A percentile compares a stretch with the other conserved stretches of the same genome.
Conservation (phyloP, 2,113 vertebrate species). For the Nanorana parkeri region DNA sequence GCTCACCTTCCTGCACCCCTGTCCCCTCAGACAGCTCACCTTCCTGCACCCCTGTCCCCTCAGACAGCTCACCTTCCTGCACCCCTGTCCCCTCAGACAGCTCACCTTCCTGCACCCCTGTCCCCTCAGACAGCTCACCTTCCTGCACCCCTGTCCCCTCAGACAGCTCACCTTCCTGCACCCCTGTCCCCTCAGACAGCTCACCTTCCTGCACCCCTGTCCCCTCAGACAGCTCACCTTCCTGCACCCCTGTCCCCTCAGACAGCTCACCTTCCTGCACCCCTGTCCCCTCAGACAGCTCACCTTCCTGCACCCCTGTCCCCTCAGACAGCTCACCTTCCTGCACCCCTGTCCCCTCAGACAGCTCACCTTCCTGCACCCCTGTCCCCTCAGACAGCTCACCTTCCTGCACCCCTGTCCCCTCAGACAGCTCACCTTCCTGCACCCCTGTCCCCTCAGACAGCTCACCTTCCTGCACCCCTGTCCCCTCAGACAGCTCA, state of each 20-base stretch:
- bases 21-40: too few species aligned
- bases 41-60: too few species aligned
- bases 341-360: background rate
- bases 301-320: background rate
- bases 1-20: too few species aligned
- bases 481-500: background rate
- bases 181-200: background rate
- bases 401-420: background rate
- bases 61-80: too few species aligned
- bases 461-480: background rate
- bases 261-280: too few species aligned
- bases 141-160: background rate
- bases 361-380: background rate
- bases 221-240: too few species aligned
- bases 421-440: background rate
- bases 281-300: background rate
- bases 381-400: too few species aligned
- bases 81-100: too few species aligned
- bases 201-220: background rate
- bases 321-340: background rate
- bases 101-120: rapidly evolving
- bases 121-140: background rate
- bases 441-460: background rate
- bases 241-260: too few species aligned
- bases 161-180: background rate